Evolutionary conservation across 2,113 vertebrate genomes (phyloP).

Genomic region (Chloroceryle aenea): DNA sequence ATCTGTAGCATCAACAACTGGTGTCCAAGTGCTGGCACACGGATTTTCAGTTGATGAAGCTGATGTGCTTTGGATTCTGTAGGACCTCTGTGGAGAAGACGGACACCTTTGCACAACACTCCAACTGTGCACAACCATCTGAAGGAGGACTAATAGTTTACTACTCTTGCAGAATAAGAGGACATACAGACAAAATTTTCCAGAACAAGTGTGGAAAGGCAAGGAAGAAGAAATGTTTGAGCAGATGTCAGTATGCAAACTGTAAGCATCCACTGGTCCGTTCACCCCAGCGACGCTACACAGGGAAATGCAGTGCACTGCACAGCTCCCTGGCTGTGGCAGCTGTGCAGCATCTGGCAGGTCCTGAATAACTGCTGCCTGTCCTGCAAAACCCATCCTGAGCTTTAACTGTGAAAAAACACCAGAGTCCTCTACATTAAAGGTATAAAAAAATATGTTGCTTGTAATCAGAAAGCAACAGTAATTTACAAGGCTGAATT

Average conservation of each 20-base stretch:
- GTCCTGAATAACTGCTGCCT: background rate
- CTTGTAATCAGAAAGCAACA: background rate
- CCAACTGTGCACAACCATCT: background rate
- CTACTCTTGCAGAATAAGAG: background rate
- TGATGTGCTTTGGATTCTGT: background rate
- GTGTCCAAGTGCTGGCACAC: background rate
- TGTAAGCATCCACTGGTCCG: background rate
- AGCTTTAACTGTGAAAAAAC: background rate
- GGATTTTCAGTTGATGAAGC: background rate
- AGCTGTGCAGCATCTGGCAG: background rate
- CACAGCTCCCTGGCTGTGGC: background rate
- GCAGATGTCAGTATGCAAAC: background rate
- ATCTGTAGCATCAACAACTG: background rate
- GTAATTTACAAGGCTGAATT: background rate
- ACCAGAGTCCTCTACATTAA: background rate
- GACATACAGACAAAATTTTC: background rate
- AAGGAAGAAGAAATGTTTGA: background rate
- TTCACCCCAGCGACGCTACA: accelerated
- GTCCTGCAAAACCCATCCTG: background rate
- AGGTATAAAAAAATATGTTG: background rate
- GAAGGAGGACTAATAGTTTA: background rate
- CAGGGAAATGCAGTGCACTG: background rate
- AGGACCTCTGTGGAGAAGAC: background rate
- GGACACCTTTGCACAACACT: background rate
- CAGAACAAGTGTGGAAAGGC: background rate